A percentile compares a stretch with the other conserved stretches of the same genome.
Evolutionary conservation across 2,113 vertebrate genomes (phyloP).

Genomic region (Chaenocephalus aceratus): DNA sequence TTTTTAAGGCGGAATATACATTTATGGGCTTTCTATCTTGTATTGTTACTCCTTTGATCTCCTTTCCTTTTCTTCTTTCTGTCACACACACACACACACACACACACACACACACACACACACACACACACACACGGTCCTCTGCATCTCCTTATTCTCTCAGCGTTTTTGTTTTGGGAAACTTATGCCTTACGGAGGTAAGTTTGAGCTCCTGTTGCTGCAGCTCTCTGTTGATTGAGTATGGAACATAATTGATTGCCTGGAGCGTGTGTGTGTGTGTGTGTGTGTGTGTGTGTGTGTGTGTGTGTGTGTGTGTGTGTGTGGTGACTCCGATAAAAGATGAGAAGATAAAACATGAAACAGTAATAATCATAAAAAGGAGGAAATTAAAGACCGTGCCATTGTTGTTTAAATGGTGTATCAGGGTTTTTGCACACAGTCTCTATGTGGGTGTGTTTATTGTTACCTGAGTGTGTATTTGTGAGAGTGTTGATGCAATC

Average conservation of each 20-base stretch:
- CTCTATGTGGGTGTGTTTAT: not conserved
- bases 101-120: constrained; percentile 6
- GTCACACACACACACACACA: constrained; percentile 16
- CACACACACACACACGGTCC: constrained; percentile 4
- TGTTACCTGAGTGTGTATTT: not conserved
- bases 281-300: not conserved
- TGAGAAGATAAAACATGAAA: constrained; percentile 38
- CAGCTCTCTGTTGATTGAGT: constrained; percentile 40
- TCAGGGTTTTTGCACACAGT: not conserved
- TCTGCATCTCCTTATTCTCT: not conserved
- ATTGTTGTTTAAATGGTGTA: constrained; percentile 27
- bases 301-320: no score
- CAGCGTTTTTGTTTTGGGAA: constrained; percentile 14
- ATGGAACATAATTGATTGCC: constrained; percentile 21
- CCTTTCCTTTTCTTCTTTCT: not conserved
- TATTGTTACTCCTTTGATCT: no score
- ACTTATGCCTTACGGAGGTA: constrained; percentile 56
- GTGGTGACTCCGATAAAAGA: constrained; percentile 41
- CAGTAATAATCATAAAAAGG: constrained; percentile 53
- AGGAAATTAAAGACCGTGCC: constrained; percentile 57
- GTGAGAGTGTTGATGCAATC: constrained; percentile 17
- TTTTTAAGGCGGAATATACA: not conserved
- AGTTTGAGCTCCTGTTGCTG: constrained; percentile 54
- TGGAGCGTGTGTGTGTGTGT: constrained; percentile 10
- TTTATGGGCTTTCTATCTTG: not conserved